Base-by-base conservation (phyloP, 2,888 invertebrate species). In the Acleris literana region DNA sequence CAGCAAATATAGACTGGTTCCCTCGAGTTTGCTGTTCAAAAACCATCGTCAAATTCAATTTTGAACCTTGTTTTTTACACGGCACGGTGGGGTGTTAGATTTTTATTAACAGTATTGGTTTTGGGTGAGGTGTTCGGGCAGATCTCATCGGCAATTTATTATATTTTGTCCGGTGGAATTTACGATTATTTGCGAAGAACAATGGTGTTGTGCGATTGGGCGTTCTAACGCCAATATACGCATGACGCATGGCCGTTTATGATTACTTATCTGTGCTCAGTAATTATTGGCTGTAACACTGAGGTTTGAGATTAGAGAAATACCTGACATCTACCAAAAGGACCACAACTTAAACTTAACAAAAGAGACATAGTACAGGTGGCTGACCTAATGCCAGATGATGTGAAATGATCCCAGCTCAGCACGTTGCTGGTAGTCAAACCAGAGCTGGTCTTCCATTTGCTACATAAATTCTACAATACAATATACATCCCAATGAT, bases 101-200 rank as follows among this genome's bases (percentile, higher is more conserved):
- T 72, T 72, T 64, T 57, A 6, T 63, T 64, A 56, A 17, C 29
- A 64, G 68, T 65, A 74, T 71, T 69, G 61, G 56, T 64, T 75
- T 79, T 82, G 84, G 82, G 76, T 78, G 83, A 83, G 83, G 83
- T 86, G 82, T 87, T 85, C 83, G 86, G 86, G 81, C 85, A 86
- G 91, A 91, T 92, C 89, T 87, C 92, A 92, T 92, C 91, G 92
- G 90, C 92, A 91, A 92, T 92, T 92, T 92, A 92, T 92, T 89
- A 92, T 92, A 92, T 92, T 92, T 91, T 89, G 90, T 90, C 88
- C 87, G 92, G 90, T 87, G 83, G 82, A 90, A 92, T 92, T 91
- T 92, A 92, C 83, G 90, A 88, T 92, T 92, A 92, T 92, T 92
- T 90, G 92, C 83, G 85, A 82, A 82, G 78, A 80, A 88, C 88